Base-by-base conservation (phyloP, 2,888 invertebrate genomes). In the Sinopyrophorus schimmeli region DNA sequence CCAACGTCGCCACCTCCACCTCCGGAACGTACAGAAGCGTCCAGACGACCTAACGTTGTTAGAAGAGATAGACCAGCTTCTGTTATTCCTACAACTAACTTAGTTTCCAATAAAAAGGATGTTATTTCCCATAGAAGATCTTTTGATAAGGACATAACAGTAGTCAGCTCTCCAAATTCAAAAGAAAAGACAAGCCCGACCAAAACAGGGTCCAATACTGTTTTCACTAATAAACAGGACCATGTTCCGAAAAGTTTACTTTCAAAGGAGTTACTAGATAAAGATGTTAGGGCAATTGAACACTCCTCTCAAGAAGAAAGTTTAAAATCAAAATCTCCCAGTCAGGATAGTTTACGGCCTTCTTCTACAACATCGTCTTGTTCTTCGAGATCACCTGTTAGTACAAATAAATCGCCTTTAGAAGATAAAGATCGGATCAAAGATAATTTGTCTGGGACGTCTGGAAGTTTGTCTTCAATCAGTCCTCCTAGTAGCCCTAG, bases 381-480 rank as follows among this genome's bases (percentile, higher is more conserved):
- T 3, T 52, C 53, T 11, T 35, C 53, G 7, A 34, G 38, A 27
- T 53, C 63, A 12, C 64, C 65, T 15, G 59, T 59, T 28, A 31
- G 77, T 60, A 75, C 76, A 35, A 77, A 75, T 59, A 79, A 78
- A 53, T 79, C 79, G 24, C 79, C 79, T 5, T 70, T 65, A 32
- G 69, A 71, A 11, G 71, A 79, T 21, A 66, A 66, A 20, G 70
- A 72, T 12, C 57, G 62, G 3, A 69, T 64, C 38, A 65, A 65
- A 46, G 73, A 74, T 47, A 73, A 68, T 59, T 57, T 73, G 47
- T 72, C 72, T 11, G 71, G 62, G 1, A 71, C 72, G 11, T 72
- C 72, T n/a, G 73, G 70, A 6, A 74, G 73, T 63, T 58, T 74
- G 47, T 73, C 73, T 2, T 74, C 74, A 6, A 58, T 74, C 11